These are phyloP conservation scores for Tylochromis polylepis DNA, from an alignment of 2,113 vertebrate genomes.

Conservation along the genomic window DNA sequence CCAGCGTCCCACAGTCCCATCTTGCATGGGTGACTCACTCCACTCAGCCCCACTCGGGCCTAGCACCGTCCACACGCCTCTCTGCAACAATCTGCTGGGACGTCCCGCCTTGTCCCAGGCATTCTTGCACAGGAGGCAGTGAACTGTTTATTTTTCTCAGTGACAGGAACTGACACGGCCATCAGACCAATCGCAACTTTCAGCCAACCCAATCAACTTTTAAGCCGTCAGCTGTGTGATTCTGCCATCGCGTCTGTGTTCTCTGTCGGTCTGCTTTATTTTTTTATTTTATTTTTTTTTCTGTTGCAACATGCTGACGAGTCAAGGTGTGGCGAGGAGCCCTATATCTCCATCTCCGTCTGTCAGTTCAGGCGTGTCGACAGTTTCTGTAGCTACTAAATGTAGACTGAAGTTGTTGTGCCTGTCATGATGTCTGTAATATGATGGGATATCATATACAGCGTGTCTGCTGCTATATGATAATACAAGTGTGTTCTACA, in stretches of 20 bases:
- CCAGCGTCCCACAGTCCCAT: constrained; percentile 10
- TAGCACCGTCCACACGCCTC: constrained; percentile 14
- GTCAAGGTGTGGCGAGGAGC: background rate
- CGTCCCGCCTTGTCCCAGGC: background rate
- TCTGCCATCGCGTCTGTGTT: constrained; percentile 46
- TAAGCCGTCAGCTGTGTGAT: constrained; percentile 39
- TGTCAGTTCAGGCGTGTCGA: background rate
- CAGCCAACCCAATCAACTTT: constrained; percentile 47
- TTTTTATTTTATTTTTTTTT: background rate
- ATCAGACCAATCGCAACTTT: constrained; percentile 9
- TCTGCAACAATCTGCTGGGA: constrained; percentile 46
- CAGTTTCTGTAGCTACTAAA: constrained; percentile 18
- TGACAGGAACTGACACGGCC: constrained; percentile 18
- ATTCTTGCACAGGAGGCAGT: constrained; percentile 31
- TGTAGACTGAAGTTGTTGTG: constrained; percentile 3
- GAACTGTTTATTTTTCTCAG: background rate
- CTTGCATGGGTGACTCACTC: constrained; percentile 26
- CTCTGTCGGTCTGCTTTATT: constrained; percentile 53
- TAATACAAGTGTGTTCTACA: constrained; percentile 42
- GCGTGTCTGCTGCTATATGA: constrained; percentile 62
- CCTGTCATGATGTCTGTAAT: constrained; percentile 26
- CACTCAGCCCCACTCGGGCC: constrained; percentile 26
- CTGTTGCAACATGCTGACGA: background rate
- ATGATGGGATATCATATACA: constrained; percentile 64
- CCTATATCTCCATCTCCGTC: background rate